A percentile compares a stretch with the other conserved stretches of the same genome.
phyloP scores from a whole-genome alignment of 2,113 vertebrate genomes.

The Xerus inauris region DNA sequence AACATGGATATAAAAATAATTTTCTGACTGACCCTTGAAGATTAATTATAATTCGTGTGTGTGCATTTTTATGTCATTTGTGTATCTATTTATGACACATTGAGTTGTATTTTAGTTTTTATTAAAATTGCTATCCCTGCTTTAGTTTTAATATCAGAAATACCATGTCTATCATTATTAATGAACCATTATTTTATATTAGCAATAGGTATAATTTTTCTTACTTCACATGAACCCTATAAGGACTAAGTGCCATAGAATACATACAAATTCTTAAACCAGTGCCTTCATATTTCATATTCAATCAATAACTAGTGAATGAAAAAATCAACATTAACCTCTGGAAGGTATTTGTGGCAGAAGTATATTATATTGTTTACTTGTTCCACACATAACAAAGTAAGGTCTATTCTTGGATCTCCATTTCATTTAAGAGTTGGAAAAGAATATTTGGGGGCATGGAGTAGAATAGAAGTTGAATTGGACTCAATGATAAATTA shows the following conservation, averaged over 20 bases:
- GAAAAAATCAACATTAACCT: neutral
- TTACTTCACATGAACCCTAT: neutral
- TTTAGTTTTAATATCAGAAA: slow-evolving; percentile 43
- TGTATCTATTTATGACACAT: neutral
- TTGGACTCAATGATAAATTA: neutral
- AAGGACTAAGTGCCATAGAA: neutral
- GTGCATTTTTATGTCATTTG: neutral
- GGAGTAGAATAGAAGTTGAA: neutral
- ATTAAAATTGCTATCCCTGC: neutral
- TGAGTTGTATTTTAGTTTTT: neutral
- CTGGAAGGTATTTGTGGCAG: neutral
- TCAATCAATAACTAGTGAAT: neutral
- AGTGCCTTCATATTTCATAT: neutral
- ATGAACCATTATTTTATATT: neutral
- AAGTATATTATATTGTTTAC: neutral
- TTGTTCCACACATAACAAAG: neutral
- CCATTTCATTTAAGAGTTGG: neutral
- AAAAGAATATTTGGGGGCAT: neutral
- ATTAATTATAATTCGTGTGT: neutral
- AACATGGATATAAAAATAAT: slow-evolving; percentile 15
- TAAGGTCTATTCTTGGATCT: neutral
- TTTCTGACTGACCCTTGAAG: neutral
- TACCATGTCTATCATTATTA: neutral
- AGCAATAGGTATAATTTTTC: neutral
- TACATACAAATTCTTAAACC: neutral